These are phyloP conservation scores for Patella pellucida DNA, from an alignment of 2,888 invertebrate species.

Conservation along the genomic window DNA sequence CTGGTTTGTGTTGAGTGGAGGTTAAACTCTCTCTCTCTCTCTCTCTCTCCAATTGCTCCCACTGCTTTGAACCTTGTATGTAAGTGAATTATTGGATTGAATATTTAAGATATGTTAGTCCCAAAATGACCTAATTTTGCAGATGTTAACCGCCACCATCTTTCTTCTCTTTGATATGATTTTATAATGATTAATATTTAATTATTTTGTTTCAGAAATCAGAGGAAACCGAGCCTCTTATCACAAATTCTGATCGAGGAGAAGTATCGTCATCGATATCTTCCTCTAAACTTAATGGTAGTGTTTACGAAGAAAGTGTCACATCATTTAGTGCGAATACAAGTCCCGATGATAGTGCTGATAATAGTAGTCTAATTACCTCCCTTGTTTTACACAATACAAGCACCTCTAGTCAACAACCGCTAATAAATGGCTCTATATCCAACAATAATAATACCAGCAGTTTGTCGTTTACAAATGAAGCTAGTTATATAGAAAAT, in stretches of 20 bases:
- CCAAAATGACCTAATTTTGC: too few species aligned
- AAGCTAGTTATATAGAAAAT: not conserved
- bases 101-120: too few species aligned
- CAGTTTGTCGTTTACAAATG: not conserved
- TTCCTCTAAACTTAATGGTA: constrained; percentile 21
- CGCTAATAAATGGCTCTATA: not conserved
- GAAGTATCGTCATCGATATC: constrained; percentile 23
- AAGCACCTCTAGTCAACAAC: not conserved
- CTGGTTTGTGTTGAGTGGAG: too few species aligned
- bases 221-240: constrained; percentile 17
- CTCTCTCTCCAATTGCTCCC: constrained; percentile 13
- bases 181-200: too few species aligned
- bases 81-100: too few species aligned
- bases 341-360: constrained; percentile 13
- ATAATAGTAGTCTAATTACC: constrained; percentile 26
- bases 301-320: constrained; percentile 40
- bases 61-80: too few species aligned
- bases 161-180: too few species aligned
- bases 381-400: constrained; percentile 21
- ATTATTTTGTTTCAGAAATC: not conserved
- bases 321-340: constrained; percentile 39
- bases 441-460: not conserved
- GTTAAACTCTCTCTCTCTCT: not conserved
- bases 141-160: too few species aligned
- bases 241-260: constrained; percentile 15